Evolutionary conservation across 1,140 invertebrate species (phyloP).

Genomic region (Drosophila simulans): DNA sequence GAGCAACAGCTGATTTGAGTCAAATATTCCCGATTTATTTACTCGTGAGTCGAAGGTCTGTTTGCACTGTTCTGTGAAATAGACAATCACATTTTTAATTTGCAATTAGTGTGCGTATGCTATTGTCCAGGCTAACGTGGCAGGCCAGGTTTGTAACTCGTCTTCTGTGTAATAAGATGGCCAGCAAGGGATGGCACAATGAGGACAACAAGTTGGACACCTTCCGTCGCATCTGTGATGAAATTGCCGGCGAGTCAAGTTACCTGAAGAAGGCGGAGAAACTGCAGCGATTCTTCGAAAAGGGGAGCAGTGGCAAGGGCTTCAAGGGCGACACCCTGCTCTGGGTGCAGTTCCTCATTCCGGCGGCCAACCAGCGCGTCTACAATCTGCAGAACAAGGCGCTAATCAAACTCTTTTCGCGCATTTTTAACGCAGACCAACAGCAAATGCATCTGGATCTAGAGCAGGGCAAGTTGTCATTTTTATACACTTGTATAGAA

Average conservation of each 20-base stretch:
- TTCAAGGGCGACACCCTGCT: slow-evolving; percentile 92
- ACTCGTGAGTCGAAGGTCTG: slow-evolving; percentile 91
- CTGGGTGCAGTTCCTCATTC: slow-evolving; percentile 94
- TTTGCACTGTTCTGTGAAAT: slow-evolving; percentile 86
- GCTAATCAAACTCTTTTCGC: slow-evolving; percentile 94
- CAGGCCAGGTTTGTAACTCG: slow-evolving; percentile 3
- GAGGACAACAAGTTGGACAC: slow-evolving; percentile 91
- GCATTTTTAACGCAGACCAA: slow-evolving; percentile 90
- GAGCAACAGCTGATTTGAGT: slow-evolving; percentile 88
- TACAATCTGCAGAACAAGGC: slow-evolving; percentile 97
- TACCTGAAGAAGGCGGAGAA: slow-evolving; percentile 93
- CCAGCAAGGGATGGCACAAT: slow-evolving; percentile 49
- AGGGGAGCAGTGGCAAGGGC: slow-evolving; percentile 84
- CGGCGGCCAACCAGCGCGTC: slow-evolving; percentile 91
- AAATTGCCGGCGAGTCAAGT: slow-evolving; percentile 90
- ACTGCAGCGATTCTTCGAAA: slow-evolving; percentile 87
- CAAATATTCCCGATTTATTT: slow-evolving; percentile 92
- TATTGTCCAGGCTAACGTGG: background rate
- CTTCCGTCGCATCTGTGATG: slow-evolving; percentile 91
- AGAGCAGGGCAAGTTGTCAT: slow-evolving; percentile 86
- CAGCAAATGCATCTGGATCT: slow-evolving; percentile 94
- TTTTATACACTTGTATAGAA: too few species aligned
- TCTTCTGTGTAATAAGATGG: slow-evolving; percentile 25
- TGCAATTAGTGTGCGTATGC: slow-evolving; percentile 9
- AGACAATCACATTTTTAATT: slow-evolving; percentile 15